A percentile compares a stretch with the other conserved stretches of the same genome.
These are phyloP conservation scores for Microcebus murinus DNA, from an alignment of 2,113 vertebrate species.

Conservation along the genomic window DNA sequence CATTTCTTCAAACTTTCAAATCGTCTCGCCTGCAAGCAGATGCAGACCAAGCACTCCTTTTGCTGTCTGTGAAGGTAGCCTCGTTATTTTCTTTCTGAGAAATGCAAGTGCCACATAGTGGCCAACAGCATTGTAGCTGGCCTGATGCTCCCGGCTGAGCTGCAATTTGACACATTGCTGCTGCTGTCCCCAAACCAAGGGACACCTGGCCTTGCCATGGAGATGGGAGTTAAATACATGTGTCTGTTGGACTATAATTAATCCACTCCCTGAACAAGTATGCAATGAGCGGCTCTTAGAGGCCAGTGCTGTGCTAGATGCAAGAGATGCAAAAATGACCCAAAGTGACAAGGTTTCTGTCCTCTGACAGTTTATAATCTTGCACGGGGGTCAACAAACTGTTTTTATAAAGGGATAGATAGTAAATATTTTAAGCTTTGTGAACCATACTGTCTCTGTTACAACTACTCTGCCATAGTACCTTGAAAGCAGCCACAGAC, in stretches of 20 bases:
- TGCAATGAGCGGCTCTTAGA: not conserved
- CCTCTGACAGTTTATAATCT: not conserved
- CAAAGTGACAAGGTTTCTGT: not conserved
- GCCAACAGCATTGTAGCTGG: not conserved
- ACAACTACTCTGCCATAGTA: not conserved
- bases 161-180: accelerated
- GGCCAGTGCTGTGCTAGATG: too few species aligned
- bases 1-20: conserved; percentile 83
- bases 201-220: not conserved
- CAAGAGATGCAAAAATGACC: not conserved
- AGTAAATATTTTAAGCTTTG: not conserved
- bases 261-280: not conserved
- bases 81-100: conserved; percentile 29
- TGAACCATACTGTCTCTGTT: not conserved
- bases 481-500: not conserved
- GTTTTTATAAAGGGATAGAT: not conserved
- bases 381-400: not conserved
- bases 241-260: not conserved
- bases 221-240: not conserved
- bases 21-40: conserved; percentile 72
- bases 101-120: not conserved
- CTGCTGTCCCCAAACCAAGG: not conserved
- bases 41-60: conserved; percentile 77
- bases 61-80: conserved; percentile 69
- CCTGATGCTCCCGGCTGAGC: not conserved